Percentiles rank a stretch among this genome's conserved stretches.
These are phyloP conservation scores for Brachyrhaphis roseni DNA, from an alignment of 2,797 vertebrate genomes.

Conservation along the genomic window DNA sequence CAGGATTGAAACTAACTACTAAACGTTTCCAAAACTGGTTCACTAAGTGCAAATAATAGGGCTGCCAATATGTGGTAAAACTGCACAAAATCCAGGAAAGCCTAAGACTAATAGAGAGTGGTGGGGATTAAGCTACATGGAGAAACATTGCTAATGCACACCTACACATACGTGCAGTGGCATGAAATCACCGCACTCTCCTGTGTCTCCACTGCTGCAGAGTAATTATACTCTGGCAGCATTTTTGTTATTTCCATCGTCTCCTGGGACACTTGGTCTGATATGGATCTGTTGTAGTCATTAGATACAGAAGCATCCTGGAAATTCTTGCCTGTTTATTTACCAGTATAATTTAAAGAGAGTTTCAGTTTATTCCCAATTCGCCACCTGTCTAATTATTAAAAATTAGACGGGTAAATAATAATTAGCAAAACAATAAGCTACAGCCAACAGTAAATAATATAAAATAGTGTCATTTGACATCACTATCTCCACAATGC, in stretches of 20 bases:
- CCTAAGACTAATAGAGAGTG: constrained; percentile 49
- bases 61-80: constrained; percentile 32
- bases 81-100: constrained; percentile 41
- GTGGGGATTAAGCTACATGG: constrained; percentile 62
- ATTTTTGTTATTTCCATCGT: constrained; percentile 66
- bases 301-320: constrained; percentile 72
- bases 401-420: constrained; percentile 16
- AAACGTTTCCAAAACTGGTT: constrained; percentile 37
- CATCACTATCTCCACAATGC: neutral
- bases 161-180: constrained; percentile 63
- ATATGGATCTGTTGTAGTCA: constrained; percentile 80
- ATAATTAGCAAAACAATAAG: constrained; percentile 12
- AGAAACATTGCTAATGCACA: constrained; percentile 68
- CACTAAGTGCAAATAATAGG: constrained; percentile 35
- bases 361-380: constrained; percentile 67
- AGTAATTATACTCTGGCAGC: constrained; percentile 73
- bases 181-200: constrained; percentile 60
- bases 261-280: constrained; percentile 58
- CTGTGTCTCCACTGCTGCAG: constrained; percentile 55
- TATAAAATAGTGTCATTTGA: neutral
- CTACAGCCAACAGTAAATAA: constrained; percentile 9
- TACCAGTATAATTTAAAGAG: constrained; percentile 74
- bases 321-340: constrained; percentile 69
- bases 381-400: constrained; percentile 33
- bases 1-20: constrained; percentile 22